A percentile compares a stretch with the other conserved stretches of the same genome.
Evolutionary conservation across 2,113 vertebrate genomes (phyloP).

Genomic region (Barbus barbus): DNA sequence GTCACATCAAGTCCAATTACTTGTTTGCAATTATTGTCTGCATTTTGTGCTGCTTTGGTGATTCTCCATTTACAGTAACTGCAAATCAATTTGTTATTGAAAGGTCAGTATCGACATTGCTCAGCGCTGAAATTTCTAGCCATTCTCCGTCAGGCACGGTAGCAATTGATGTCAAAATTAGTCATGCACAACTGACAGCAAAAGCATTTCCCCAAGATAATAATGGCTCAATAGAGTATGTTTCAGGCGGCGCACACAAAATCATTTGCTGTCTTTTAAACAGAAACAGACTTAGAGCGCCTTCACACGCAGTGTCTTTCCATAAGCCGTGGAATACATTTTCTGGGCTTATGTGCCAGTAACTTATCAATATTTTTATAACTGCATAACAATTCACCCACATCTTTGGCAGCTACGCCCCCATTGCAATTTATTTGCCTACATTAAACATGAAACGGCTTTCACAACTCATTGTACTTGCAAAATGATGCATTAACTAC

Average conservation of each 20-base stretch:
- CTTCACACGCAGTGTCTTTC: neutral
- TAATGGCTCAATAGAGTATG: constrained; percentile 29
- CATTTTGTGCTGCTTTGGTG: constrained; percentile 1
- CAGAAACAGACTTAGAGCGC: neutral
- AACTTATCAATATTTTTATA: constrained; percentile 17
- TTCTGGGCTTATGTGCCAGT: neutral
- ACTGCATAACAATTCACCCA: neutral
- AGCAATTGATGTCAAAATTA: constrained; percentile 31
- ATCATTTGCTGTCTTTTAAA: constrained; percentile 20
- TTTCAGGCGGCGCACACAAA: neutral
- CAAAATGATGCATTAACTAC: neutral
- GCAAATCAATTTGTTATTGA: constrained; percentile 43
- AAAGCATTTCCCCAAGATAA: constrained; percentile 32
- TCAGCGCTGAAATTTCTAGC: constrained; percentile 21
- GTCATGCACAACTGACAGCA: constrained; percentile 24
- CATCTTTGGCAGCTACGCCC: neutral
- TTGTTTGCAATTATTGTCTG: constrained; percentile 32
- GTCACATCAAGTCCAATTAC: constrained; percentile 18
- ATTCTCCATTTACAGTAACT: constrained; percentile 42
- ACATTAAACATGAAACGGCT: neutral
- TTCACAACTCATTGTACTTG: neutral
- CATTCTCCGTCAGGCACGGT: constrained; percentile 16
- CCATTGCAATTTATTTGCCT: neutral
- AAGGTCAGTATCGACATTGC: constrained; percentile 26
- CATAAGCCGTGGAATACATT: neutral